phyloP scores from a whole-genome alignment of 1,140 invertebrate species.

The Bemisia tabaci region DNA sequence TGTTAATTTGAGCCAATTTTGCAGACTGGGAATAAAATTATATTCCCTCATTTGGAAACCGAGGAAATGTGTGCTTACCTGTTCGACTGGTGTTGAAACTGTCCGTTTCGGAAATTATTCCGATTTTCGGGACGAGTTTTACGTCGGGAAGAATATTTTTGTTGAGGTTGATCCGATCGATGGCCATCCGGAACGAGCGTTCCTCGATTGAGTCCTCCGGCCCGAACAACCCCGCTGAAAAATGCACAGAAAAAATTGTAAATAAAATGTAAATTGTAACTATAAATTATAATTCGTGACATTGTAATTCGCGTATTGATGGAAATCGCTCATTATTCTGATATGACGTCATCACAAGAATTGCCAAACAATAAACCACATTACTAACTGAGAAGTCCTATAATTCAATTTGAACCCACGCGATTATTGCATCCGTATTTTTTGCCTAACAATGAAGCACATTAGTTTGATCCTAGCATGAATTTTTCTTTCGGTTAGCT shows the following conservation, averaged over 20 bases:
- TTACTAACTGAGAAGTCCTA: not conserved
- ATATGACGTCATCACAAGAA: not conserved
- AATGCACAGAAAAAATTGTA: not conserved
- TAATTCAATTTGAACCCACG: not conserved
- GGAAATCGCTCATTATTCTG: not conserved
- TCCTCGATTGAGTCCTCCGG: conserved; percentile 68
- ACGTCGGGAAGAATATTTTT: conserved; percentile 65
- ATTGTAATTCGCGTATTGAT: too few species aligned
- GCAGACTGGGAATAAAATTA: too few species aligned
- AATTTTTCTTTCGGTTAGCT: too few species aligned
- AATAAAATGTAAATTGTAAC: not conserved
- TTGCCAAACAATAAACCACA: not conserved
- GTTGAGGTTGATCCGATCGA: conserved; percentile 76
- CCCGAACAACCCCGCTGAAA: conserved; percentile 76
- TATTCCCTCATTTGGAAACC: too few species aligned
- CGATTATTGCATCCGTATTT: too few species aligned
- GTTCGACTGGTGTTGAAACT: conserved; percentile 83
- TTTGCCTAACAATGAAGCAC: too few species aligned
- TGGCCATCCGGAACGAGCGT: conserved; percentile 76
- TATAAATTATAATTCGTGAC: too few species aligned
- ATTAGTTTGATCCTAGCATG: too few species aligned
- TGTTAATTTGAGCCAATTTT: too few species aligned
- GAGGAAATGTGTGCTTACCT: too few species aligned
- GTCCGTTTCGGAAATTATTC: conserved; percentile 73
- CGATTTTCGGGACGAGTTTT: conserved; percentile 67